A percentile compares a stretch with the other conserved stretches of the same genome.
Conservation (phyloP, 1,140 invertebrate genomes). For the Drosophila sucinea region DNA sequence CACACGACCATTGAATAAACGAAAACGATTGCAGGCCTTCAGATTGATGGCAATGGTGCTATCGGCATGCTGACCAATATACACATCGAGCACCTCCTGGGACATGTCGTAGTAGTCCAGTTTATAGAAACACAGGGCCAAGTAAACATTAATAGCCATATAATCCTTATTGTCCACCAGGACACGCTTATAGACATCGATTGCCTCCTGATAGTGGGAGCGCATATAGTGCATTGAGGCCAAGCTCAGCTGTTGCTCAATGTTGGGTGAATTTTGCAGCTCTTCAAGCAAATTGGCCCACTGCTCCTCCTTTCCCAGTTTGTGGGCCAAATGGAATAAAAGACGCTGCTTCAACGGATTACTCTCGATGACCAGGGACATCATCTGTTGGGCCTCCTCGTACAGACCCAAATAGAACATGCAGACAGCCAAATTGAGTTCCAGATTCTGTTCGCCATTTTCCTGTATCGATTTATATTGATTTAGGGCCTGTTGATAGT, state of each 20-base stretch:
- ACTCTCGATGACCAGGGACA: slow-evolving; percentile 84
- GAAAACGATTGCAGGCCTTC: slow-evolving; percentile 90
- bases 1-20: slow-evolving; percentile 96
- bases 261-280: slow-evolving; percentile 93
- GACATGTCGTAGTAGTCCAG: slow-evolving; percentile 96
- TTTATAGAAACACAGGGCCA: slow-evolving; percentile 99
- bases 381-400: slow-evolving; percentile 87
- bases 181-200: slow-evolving; percentile 98
- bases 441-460: slow-evolving; percentile 84
- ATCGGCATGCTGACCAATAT: slow-evolving; percentile 95
- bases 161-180: slow-evolving; percentile 96
- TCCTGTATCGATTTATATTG: slow-evolving; percentile 86
- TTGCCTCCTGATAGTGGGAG: slow-evolving; percentile 98
- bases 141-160: slow-evolving; percentile 97
- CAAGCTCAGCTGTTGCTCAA: slow-evolving; percentile 97
- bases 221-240: slow-evolving; percentile 98
- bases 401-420: slow-evolving; percentile 96
- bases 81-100: slow-evolving; percentile 97
- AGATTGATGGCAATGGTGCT: slow-evolving; percentile 98
- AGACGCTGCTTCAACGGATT: slow-evolving; percentile 89
- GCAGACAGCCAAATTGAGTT: slow-evolving; percentile 95
- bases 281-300: slow-evolving; percentile 92
- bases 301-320: slow-evolving; percentile 93
- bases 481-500: slow-evolving; percentile 94
- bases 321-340: slow-evolving; percentile 97